Evolutionary conservation across 2,888 invertebrate species (phyloP).

Genomic region (Pediacus dermestoides): DNA sequence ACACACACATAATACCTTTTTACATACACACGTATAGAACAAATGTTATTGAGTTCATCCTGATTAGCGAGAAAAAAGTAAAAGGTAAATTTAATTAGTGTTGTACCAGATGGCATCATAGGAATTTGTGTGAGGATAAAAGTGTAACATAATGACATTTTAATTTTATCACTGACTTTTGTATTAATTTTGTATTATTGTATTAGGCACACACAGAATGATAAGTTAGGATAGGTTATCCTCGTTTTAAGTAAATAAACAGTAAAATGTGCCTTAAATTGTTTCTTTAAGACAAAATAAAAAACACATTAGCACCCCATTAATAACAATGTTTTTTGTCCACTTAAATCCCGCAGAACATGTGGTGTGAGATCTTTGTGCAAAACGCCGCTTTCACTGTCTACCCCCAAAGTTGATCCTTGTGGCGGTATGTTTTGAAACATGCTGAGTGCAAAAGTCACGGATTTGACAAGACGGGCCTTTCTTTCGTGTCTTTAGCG

Average conservation of each 20-base stretch:
- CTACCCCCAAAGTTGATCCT: slow-evolving; percentile 15
- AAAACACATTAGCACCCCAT: slow-evolving; percentile 29
- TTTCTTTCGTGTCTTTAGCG: slow-evolving; percentile 17
- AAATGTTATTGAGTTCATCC: slow-evolving; percentile 2
- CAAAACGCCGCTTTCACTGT: slow-evolving; percentile 21
- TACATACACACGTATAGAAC: background rate
- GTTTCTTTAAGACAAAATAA: no score
- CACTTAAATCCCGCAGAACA: slow-evolving; percentile 12
- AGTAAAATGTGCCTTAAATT: no score
- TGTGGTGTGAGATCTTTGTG: slow-evolving; percentile 21
- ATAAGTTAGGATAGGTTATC: no score
- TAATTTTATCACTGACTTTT: no score
- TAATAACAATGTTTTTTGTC: slow-evolving; percentile 12
- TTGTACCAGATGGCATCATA: no score
- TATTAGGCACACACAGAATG: no score
- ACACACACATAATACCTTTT: background rate
- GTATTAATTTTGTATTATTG: no score
- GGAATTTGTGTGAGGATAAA: no score
- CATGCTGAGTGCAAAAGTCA: slow-evolving; percentile 25
- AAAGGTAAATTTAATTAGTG: no score
- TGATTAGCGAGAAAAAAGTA: background rate
- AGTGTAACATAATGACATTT: no score
- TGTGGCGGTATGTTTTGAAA: slow-evolving; percentile 12
- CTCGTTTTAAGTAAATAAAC: no score
- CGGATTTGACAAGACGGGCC: slow-evolving; percentile 16